Evolutionary conservation across 2,113 vertebrate species (phyloP).

Genomic region (Neofelis nebulosa): DNA sequence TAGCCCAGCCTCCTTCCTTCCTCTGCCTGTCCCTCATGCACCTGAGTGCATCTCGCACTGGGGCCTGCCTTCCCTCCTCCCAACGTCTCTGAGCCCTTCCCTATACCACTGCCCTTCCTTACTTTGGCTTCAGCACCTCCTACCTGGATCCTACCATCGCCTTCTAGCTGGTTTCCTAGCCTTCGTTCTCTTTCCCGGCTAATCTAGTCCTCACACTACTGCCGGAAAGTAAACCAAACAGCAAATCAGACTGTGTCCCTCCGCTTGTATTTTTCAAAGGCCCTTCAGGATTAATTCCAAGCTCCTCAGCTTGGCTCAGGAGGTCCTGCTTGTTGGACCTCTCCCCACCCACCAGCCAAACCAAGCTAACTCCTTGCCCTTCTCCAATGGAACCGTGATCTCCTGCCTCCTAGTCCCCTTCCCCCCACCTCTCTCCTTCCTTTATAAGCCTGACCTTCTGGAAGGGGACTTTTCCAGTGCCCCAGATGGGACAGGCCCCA

Average conservation of each 20-base stretch:
- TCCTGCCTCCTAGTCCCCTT: neutral
- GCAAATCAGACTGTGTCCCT: neutral
- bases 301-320: neutral
- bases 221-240: neutral
- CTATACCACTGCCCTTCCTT: neutral
- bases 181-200: neutral
- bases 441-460: neutral
- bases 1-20: neutral
- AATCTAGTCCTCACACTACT: neutral
- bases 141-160: neutral
- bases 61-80: neutral
- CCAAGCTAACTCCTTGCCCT: neutral
- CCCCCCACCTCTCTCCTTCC: neutral
- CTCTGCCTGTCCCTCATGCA: neutral
- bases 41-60: neutral
- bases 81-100: neutral
- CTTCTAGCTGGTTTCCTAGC: neutral
- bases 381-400: accelerated
- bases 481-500: neutral
- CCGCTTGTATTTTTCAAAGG: neutral
- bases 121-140: neutral
- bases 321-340: neutral
- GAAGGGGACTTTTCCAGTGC: neutral
- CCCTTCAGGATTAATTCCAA: neutral
- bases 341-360: neutral